A percentile compares a stretch with the other conserved stretches of the same genome.
phyloP scores from a whole-genome alignment of 2,888 invertebrate species.

The Poecilus cupreus region DNA sequence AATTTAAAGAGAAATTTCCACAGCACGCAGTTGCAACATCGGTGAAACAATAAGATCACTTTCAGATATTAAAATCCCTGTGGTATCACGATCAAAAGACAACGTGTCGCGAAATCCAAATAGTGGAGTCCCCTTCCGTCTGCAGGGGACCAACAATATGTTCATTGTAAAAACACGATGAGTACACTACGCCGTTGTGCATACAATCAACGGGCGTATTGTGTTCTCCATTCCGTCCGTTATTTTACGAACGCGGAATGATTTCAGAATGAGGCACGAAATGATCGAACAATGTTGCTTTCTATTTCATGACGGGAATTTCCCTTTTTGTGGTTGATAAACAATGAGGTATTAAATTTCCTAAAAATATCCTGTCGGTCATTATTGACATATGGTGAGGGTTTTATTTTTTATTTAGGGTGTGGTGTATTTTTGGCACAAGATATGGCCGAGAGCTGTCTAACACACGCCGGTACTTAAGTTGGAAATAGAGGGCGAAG shows the following conservation, averaged over 20 bases:
- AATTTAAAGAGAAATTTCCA: not conserved
- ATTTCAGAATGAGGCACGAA: not conserved
- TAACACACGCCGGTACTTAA: not conserved
- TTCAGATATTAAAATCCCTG: constrained; percentile 26
- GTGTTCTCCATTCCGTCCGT: constrained; percentile 1
- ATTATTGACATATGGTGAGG: not conserved
- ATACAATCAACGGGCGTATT: not conserved
- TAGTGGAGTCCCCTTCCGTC: not conserved
- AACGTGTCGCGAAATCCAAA: constrained; percentile 34
- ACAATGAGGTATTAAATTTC: not conserved
- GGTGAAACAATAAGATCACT: constrained; percentile 42
- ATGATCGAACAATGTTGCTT: not conserved
- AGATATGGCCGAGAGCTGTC: not conserved
- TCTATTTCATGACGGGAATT: not conserved
- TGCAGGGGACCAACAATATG: not conserved
- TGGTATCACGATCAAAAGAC: constrained; percentile 35
- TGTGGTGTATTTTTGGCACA: not conserved
- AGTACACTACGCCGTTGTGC: not conserved
- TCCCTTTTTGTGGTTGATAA: constrained; percentile 4
- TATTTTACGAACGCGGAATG: constrained; percentile 14
- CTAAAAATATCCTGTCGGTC: not conserved
- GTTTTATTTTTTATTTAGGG: not conserved
- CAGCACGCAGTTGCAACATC: not conserved
- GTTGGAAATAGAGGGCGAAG: not conserved
- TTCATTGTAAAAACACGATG: constrained; percentile 31